These are phyloP conservation scores for Amia ocellicauda DNA, from an alignment of 2,113 vertebrate genomes.

Conservation along the genomic window DNA sequence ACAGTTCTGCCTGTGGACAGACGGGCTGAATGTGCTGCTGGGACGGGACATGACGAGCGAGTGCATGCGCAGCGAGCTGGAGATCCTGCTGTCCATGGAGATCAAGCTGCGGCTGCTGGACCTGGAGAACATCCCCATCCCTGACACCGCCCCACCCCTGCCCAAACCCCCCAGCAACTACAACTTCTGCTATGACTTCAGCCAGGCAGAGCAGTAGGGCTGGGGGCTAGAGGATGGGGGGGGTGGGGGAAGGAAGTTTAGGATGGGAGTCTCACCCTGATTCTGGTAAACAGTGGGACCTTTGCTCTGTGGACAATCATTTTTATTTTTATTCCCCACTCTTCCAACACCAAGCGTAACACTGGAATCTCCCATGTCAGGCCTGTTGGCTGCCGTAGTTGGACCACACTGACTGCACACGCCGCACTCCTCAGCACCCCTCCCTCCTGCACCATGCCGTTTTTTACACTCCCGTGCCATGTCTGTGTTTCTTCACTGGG, in stretches of 20 bases:
- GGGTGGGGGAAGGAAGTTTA: background rate
- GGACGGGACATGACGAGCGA: constrained; percentile 89
- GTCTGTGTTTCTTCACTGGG: too few relatives aligned
- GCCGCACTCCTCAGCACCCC: too few relatives aligned
- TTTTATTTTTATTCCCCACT: too few relatives aligned
- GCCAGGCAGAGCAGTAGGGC: constrained; percentile 74
- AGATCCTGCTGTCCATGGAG: constrained; percentile 93
- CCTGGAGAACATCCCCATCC: constrained; percentile 90
- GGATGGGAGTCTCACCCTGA: background rate
- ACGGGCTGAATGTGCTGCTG: constrained; percentile 85
- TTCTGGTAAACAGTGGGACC: too few relatives aligned
- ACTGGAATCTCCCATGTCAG: too few relatives aligned
- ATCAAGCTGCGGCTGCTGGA: constrained; percentile 93
- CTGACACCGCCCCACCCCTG: constrained; percentile 75
- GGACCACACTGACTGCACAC: too few relatives aligned
- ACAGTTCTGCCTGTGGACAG: constrained; percentile 93
- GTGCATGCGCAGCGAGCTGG: constrained; percentile 84
- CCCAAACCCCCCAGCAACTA: constrained; percentile 91
- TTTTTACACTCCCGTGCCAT: too few relatives aligned
- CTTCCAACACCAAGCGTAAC: too few relatives aligned
- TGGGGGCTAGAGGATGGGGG: background rate
- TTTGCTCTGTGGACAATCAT: too few relatives aligned
- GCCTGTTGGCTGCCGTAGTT: too few relatives aligned
- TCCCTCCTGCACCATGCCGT: too few relatives aligned
- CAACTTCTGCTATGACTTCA: constrained; percentile 96